A percentile compares a stretch with the other conserved stretches of the same genome.
These are phyloP conservation scores for Seira musarum DNA, from an alignment of 2,888 invertebrate species.

Conservation along the genomic window DNA sequence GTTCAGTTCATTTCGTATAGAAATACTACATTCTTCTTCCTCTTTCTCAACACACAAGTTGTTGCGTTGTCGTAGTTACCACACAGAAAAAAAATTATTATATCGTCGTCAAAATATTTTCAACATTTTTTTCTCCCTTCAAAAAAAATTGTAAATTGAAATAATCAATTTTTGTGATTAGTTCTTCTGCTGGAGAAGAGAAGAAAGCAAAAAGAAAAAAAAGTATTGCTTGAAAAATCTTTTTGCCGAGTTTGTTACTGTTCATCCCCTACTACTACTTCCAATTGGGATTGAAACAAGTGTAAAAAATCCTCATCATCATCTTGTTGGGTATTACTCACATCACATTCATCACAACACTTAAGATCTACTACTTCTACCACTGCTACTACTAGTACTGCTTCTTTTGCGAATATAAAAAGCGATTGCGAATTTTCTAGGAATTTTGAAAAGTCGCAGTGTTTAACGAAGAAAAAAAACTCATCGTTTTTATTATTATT, in stretches of 20 bases:
- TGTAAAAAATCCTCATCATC: no score
- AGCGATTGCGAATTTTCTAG: no score
- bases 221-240: not conserved
- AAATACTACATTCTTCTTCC: not conserved
- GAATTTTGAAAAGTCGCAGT: no score
- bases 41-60: conserved; percentile 10
- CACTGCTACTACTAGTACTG: no score
- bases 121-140: not conserved
- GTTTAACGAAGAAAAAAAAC: not conserved
- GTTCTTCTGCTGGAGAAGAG: not conserved
- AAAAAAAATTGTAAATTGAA: no score
- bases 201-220: not conserved
- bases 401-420: no score
- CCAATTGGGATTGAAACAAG: no score
- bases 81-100: not conserved
- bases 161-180: not conserved
- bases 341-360: no score
- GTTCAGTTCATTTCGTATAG: no score
- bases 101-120: not conserved
- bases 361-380: no score
- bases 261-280: no score
- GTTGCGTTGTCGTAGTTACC: conserved; percentile 3
- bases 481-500: not conserved
- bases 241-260: not conserved
- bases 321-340: no score